Conservation (phyloP, 2,113 vertebrate species). For the Haliaeetus leucogaster region DNA sequence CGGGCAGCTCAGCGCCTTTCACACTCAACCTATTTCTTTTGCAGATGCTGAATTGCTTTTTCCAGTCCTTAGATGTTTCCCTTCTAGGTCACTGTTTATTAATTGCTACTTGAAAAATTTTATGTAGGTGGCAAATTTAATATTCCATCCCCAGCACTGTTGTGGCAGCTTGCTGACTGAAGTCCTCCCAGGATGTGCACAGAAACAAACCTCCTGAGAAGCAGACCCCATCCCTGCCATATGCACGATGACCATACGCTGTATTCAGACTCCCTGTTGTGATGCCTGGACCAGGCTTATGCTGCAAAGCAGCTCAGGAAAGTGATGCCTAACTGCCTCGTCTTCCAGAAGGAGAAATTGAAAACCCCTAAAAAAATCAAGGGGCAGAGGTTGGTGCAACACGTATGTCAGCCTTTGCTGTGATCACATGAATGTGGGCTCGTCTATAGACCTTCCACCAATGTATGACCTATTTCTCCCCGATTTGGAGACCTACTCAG, state of each 20-base stretch:
- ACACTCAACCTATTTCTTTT: neutral
- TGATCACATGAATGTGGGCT: neutral
- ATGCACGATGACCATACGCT: fast-evolving
- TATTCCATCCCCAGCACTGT: fast-evolving
- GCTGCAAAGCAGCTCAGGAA: neutral
- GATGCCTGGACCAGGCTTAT: neutral
- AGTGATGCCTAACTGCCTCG: neutral
- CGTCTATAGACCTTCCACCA: fast-evolving
- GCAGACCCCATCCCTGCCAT: neutral
- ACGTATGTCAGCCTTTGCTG: neutral
- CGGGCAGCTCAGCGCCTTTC: neutral
- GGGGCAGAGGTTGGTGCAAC: neutral
- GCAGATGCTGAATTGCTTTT: neutral
- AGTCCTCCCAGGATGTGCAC: neutral
- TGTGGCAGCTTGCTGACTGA: fast-evolving
- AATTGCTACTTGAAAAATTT: neutral
- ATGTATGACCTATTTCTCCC: neutral
- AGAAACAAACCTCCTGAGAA: neutral
- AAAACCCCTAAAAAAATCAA: neutral
- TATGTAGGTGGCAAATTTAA: neutral
- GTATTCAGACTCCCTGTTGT: neutral
- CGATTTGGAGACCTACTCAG: fast-evolving
- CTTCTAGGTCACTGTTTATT: neutral
- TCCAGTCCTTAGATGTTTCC: neutral
- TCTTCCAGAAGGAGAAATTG: neutral